Percentiles rank a stretch among this genome's conserved stretches.
These are phyloP conservation scores for Corythoichthys intestinalis DNA, from an alignment of 2,113 vertebrate genomes.

Conservation along the genomic window DNA sequence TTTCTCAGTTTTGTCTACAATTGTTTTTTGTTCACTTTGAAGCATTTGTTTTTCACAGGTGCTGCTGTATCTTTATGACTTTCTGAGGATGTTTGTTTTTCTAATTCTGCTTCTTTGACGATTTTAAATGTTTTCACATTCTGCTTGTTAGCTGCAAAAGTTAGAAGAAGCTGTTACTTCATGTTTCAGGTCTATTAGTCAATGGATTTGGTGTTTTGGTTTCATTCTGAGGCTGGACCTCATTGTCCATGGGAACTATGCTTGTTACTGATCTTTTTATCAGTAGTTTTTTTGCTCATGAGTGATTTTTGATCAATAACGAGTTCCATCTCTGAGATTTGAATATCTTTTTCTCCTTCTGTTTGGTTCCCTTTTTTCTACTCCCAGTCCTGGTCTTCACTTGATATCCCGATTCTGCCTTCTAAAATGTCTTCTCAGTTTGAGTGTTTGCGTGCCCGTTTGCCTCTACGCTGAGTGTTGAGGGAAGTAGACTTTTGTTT, in stretches of 20 bases:
- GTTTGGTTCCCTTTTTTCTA: not conserved
- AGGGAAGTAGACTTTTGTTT: constrained; percentile 15
- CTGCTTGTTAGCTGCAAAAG: not conserved
- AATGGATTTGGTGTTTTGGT: not conserved
- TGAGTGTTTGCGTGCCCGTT: constrained; percentile 21
- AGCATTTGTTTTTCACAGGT: not conserved
- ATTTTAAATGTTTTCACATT: not conserved
- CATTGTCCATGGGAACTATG: not conserved
- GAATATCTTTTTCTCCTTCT: not conserved
- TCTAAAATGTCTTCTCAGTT: constrained; percentile 4
- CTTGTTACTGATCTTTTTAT: not conserved
- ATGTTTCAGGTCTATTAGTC: not conserved
- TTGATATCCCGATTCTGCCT: constrained; percentile 1
- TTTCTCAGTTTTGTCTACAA: constrained; percentile 22
- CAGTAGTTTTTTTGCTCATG: constrained; percentile 1
- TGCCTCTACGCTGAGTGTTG: constrained; percentile 12
- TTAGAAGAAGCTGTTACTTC: not conserved
- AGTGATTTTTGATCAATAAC: not conserved
- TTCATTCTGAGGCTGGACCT: not conserved
- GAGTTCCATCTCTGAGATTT: not conserved
- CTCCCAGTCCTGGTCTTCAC: constrained; percentile 2
- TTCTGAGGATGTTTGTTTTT: not conserved
- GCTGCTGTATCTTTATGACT: not conserved
- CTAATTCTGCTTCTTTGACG: not conserved
- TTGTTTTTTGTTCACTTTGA: not conserved